These are phyloP conservation scores for Ictidomys tridecemlineatus DNA, from an alignment of 2,113 vertebrate genomes.

Conservation along the genomic window DNA sequence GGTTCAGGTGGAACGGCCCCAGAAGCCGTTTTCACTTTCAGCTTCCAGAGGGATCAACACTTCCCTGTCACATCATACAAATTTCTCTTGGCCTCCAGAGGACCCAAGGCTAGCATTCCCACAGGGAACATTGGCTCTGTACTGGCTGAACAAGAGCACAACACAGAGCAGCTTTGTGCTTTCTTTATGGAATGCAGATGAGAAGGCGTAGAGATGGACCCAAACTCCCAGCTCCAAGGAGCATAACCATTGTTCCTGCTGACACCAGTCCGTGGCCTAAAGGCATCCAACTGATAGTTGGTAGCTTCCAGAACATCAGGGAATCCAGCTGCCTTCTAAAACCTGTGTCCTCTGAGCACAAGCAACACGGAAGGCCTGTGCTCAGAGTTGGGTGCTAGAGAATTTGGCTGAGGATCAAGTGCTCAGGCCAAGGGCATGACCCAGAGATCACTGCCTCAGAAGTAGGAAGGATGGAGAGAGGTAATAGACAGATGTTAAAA, in stretches of 20 bases:
- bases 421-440: neutral
- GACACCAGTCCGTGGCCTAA: neutral
- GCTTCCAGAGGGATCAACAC: fast-evolving
- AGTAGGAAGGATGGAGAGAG: neutral
- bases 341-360: neutral
- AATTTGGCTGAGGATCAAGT: neutral
- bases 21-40: neutral
- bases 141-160: neutral
- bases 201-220: neutral
- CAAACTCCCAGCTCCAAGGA: neutral
- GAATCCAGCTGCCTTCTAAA: conserved; percentile 31
- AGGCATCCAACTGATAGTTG: neutral
- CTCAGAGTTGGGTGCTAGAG: neutral
- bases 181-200: neutral
- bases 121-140: neutral
- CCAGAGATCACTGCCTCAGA: neutral
- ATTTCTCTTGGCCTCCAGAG: neutral
- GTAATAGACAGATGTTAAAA: neutral
- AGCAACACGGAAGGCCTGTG: neutral
- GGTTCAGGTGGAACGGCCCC: neutral
- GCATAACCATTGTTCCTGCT: neutral
- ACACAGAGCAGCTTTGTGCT: neutral
- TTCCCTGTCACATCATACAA: no score
- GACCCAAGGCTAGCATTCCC: neutral
- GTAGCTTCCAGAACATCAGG: neutral